phyloP scores from a whole-genome alignment of 2,797 vertebrate species.

The Ceryle rudis region DNA sequence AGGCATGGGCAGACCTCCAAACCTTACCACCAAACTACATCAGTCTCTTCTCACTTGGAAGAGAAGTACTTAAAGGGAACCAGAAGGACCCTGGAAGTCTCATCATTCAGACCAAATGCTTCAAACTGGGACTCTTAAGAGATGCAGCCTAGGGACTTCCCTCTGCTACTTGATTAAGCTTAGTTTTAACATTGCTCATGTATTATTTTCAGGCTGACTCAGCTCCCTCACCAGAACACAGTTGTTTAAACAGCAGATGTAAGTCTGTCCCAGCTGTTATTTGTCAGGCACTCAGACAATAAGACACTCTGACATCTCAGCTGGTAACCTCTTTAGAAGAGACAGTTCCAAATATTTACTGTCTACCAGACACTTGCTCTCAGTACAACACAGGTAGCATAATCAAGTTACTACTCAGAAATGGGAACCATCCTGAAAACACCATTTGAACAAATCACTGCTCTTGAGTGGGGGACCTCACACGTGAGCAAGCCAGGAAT shows the following conservation, averaged over 20 bases:
- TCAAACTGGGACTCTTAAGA: background rate
- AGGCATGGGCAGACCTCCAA: background rate
- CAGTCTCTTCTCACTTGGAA: background rate
- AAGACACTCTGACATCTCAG: conserved; percentile 61
- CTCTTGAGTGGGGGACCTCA: background rate
- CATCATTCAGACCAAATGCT: background rate
- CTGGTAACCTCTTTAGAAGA: conserved; percentile 53
- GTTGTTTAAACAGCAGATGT: conserved; percentile 72
- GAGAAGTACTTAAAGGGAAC: background rate
- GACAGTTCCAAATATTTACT: conserved; percentile 72
- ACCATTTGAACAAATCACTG: background rate
- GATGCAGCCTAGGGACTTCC: background rate
- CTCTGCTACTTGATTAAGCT: background rate
- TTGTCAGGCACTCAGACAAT: conserved; percentile 52
- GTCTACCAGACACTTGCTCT: conserved; percentile 62
- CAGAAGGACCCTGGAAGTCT: background rate
- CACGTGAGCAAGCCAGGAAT: background rate
- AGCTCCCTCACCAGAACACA: conserved; percentile 7
- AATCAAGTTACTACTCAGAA: conserved; percentile 43
- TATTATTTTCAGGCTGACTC: conserved; percentile 28
- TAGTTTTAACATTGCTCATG: background rate
- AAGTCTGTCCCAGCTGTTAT: conserved; percentile 64
- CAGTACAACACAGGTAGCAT: conserved; percentile 43
- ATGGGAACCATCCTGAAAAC: background rate
- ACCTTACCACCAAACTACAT: background rate